phyloP scores from a whole-genome alignment of 2,888 invertebrate species.

The Coronaproctus castanopsis region DNA sequence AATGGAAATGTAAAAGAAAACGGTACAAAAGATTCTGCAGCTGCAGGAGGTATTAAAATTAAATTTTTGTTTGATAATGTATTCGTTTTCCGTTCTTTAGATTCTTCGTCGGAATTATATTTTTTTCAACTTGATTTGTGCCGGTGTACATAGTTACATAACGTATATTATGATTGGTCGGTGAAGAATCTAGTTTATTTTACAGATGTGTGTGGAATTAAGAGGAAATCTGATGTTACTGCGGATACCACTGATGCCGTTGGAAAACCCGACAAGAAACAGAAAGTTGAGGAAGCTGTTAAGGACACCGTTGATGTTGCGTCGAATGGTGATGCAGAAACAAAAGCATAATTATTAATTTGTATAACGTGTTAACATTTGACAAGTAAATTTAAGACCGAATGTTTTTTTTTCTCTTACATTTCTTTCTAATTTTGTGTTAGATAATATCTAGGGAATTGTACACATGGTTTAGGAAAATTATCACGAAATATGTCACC shows the following conservation, averaged over 20 bases:
- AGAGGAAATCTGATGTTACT: conserved; percentile 10
- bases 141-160: not conserved
- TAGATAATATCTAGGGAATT: not conserved
- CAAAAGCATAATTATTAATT: not conserved
- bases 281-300: not conserved
- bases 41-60: not conserved
- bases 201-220: conserved; percentile 10
- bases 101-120: no score
- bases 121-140: no score
- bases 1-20: conserved; percentile 8
- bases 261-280: not conserved
- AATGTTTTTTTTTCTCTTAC: not conserved
- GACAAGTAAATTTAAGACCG: not conserved
- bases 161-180: not conserved
- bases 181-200: not conserved
- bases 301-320: not conserved
- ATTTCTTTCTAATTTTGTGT: not conserved
- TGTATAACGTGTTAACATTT: not conserved
- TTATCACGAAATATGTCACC: no score
- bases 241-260: not conserved
- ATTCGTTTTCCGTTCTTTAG: no score
- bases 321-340: conserved; percentile 2
- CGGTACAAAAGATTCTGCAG: not conserved
- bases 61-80: no score
- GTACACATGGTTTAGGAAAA: not conserved